A percentile compares a stretch with the other conserved stretches of the same genome.
Evolutionary conservation across 2,888 invertebrate species (phyloP).

Genomic region (Suillia variegata): DNA sequence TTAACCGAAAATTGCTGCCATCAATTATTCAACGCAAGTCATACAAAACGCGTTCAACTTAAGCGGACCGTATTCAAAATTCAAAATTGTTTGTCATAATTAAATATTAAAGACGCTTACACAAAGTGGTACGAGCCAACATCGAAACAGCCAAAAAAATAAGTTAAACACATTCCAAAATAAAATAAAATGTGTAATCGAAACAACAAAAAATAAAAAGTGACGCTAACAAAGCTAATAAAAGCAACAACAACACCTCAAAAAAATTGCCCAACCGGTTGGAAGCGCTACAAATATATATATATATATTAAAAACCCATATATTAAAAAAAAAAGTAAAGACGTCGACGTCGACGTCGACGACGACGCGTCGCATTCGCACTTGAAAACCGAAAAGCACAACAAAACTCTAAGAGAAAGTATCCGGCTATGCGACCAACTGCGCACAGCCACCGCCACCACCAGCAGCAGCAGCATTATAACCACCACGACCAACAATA

Average conservation of each 20-base stretch:
- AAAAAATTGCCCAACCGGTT: slow-evolving; percentile 6
- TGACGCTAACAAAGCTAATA: too few relatives aligned
- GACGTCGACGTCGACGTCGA: too few relatives aligned
- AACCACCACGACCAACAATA: not conserved
- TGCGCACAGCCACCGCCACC: not conserved
- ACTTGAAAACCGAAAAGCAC: not conserved
- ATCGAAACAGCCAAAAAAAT: not conserved
- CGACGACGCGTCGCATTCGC: slow-evolving; percentile 1
- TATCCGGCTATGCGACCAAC: slow-evolving; percentile 9
- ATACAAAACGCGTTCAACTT: not conserved
- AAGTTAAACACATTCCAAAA: not conserved
- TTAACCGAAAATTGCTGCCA: too few relatives aligned
- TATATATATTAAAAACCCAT: not conserved
- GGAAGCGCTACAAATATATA: too few relatives aligned
- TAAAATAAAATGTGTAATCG: not conserved
- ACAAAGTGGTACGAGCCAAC: slow-evolving; percentile 1
- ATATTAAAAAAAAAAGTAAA: not conserved
- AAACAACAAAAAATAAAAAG: not conserved
- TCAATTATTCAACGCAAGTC: slow-evolving; percentile 1
- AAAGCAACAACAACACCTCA: not conserved
- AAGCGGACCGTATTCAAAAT: not conserved
- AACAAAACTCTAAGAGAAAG: slow-evolving; percentile 6
- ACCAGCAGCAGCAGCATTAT: slow-evolving; percentile 11
- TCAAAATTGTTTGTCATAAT: not conserved
- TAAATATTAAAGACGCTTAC: not conserved